These are phyloP conservation scores for Barypeithes pellucidus DNA, from an alignment of 2,888 invertebrate genomes.

Conservation along the genomic window DNA sequence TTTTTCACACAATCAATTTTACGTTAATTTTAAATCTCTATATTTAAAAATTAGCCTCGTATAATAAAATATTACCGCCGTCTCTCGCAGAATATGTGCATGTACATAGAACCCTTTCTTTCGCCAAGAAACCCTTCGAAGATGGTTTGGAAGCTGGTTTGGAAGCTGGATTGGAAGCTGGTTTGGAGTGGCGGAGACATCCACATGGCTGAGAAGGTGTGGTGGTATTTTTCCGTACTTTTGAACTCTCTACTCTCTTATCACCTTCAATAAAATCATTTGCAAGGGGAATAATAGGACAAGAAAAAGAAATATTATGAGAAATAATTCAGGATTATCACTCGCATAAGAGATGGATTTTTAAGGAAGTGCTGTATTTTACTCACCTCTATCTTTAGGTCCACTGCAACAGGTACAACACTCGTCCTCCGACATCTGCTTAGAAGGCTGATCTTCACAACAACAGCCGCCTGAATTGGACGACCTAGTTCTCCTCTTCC, in stretches of 20 bases:
- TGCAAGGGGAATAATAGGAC: no score
- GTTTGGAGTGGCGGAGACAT: not conserved
- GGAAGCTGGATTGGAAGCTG: not conserved
- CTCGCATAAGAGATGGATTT: no score
- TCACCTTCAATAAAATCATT: constrained; percentile 1
- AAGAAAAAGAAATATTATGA: no score
- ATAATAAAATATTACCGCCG: not conserved
- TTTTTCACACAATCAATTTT: no score
- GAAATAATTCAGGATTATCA: no score
- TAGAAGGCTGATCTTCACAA: constrained; percentile 22
- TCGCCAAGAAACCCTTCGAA: not conserved
- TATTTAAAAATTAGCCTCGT: no score
- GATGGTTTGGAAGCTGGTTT: not conserved
- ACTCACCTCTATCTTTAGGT: constrained; percentile 36
- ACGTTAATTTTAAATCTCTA: no score
- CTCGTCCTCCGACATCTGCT: constrained; percentile 23
- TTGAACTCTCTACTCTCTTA: not conserved
- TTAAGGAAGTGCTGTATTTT: not conserved
- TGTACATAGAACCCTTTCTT: not conserved
- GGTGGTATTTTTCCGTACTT: not conserved
- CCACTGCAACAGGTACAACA: constrained; percentile 46
- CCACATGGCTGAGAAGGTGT: not conserved
- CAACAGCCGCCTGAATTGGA: constrained; percentile 21
- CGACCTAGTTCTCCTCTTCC: constrained; percentile 48
- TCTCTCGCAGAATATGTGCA: not conserved